These are phyloP conservation scores for Ceratitis capitata DNA, from an alignment of 1,140 invertebrate species.

Conservation along the genomic window DNA sequence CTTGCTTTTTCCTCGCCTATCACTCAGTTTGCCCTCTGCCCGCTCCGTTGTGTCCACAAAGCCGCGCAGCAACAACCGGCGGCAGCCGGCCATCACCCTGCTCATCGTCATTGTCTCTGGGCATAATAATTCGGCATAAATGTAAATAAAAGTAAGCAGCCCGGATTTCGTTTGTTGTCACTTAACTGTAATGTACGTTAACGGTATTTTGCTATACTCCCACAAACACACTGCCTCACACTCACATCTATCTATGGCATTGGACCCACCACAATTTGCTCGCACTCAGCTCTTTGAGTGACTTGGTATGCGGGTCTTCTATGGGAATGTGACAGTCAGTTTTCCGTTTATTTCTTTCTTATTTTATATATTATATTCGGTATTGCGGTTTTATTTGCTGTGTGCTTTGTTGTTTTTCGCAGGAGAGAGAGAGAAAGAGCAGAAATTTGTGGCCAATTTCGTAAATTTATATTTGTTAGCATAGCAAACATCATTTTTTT, in stretches of 20 bases:
- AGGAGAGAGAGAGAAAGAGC: too few species aligned
- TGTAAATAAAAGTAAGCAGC: constrained; percentile 41
- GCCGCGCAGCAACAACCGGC: not conserved
- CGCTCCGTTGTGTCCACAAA: not conserved
- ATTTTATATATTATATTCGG: not conserved
- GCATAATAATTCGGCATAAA: constrained; percentile 40
- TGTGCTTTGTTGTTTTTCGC: not conserved
- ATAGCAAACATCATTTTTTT: constrained; percentile 31
- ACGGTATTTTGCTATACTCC: constrained; percentile 26
- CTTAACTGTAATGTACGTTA: constrained; percentile 5
- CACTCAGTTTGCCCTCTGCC: not conserved
- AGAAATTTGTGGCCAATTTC: constrained; percentile 31
- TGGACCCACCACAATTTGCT: too few species aligned
- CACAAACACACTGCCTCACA: not conserved
- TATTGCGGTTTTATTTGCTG: constrained; percentile 19
- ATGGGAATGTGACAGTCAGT: not conserved
- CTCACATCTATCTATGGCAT: too few species aligned
- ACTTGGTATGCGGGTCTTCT: not conserved
- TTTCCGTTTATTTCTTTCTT: not conserved
- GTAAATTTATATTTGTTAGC: constrained; percentile 33
- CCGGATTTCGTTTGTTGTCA: constrained; percentile 29
- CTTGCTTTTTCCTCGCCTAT: not conserved
- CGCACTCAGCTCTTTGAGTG: not conserved
- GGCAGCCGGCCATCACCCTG: not conserved
- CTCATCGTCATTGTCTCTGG: constrained; percentile 25